Evolutionary conservation across 2,113 vertebrate species (phyloP).

Genomic region (Prochilodus magdalenae): DNA sequence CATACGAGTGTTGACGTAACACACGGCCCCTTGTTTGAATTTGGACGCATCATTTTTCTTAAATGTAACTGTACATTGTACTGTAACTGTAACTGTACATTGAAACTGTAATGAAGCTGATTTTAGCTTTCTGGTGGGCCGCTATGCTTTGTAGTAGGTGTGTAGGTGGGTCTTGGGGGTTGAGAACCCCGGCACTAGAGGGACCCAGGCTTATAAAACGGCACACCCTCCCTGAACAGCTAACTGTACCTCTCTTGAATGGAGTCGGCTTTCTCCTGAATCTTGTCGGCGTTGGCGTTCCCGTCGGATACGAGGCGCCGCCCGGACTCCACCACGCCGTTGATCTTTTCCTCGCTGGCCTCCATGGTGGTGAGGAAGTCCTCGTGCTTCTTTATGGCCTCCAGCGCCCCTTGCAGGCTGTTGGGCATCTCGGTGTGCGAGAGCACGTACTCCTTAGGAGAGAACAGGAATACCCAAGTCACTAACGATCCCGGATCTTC

Average conservation of each 20-base stretch:
- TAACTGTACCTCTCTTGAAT: conserved; percentile 85
- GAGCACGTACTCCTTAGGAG: conserved; percentile 86
- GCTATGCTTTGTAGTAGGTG: no score
- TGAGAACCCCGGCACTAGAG: no score
- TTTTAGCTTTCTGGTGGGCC: no score
- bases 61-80: no score
- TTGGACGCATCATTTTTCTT: no score
- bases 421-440: conserved; percentile 92
- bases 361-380: conserved; percentile 94
- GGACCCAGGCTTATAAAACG: no score
- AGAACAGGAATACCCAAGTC: not conserved
- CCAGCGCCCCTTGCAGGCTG: conserved; percentile 86
- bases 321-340: conserved; percentile 84
- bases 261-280: conserved; percentile 90
- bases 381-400: conserved; percentile 91
- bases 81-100: no score
- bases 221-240: no score
- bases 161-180: no score
- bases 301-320: conserved; percentile 83
- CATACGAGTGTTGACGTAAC: no score
- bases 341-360: conserved; percentile 89
- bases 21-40: no score
- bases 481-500: not conserved
- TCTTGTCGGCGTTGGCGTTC: conserved; percentile 86
- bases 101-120: no score